Conservation (phyloP, 30 jellyfish, hydroid and myxozoan species). For the Aurelia coerulea region DNA sequence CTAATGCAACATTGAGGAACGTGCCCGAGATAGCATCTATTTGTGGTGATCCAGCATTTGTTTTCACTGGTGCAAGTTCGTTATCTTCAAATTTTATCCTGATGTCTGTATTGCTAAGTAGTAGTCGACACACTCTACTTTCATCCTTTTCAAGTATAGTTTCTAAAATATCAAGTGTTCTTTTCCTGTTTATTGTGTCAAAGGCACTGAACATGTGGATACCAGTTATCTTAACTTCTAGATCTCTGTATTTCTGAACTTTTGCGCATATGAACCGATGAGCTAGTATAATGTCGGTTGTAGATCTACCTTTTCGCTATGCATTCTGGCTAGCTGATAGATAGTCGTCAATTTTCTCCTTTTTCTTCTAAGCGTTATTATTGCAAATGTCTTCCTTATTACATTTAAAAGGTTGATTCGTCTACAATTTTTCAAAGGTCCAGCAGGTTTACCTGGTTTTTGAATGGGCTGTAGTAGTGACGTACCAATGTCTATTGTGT, state of each 20-base stretch:
- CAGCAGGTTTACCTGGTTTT: no score
- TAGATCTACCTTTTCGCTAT: neutral
- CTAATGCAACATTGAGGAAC: neutral
- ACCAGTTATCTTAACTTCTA: neutral
- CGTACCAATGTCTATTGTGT: no score
- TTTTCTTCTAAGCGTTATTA: neutral
- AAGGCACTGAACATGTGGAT: slow-evolving; percentile 6
- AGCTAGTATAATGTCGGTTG: slow-evolving; percentile 46
- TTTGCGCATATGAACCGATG: slow-evolving; percentile 26
- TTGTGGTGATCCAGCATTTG: slow-evolving; percentile 46
- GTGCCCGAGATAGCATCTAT: slow-evolving; percentile 30
- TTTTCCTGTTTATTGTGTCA: neutral
- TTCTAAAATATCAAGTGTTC: neutral
- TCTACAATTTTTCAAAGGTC: no score
- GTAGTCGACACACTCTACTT: neutral
- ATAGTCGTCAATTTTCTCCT: slow-evolving; percentile 7
- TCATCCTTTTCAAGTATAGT: neutral
- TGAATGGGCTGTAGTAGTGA: no score
- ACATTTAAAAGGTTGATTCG: no score
- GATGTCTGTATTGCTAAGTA: neutral
- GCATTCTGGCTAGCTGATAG: slow-evolving; percentile 22
- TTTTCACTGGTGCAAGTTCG: neutral
- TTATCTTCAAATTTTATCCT: neutral
- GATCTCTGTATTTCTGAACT: neutral
- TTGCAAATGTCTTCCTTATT: no score